Percentiles rank a stretch among this genome's conserved stretches.
Evolutionary conservation across 2,888 invertebrate species (phyloP).

Genomic region (Caenorhabditis angaria): DNA sequence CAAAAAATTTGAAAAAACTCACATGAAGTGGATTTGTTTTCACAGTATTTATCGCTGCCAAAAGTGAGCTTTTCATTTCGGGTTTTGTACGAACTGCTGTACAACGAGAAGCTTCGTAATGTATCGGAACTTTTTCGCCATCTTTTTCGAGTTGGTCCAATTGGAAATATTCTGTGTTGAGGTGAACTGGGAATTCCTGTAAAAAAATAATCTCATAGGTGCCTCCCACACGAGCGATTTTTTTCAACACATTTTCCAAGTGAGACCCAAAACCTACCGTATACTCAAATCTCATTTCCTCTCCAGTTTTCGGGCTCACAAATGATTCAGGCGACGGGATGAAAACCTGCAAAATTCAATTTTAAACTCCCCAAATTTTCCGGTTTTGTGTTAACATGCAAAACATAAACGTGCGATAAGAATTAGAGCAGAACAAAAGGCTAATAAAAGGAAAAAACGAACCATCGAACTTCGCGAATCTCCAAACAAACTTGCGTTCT

Average conservation of each 20-base stretch:
- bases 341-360: constrained; percentile 78
- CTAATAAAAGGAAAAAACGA: constrained; percentile 18
- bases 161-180: constrained; percentile 63
- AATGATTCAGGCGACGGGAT: constrained; percentile 89
- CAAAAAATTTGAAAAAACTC: background rate
- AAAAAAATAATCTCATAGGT: constrained; percentile 5
- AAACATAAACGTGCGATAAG: constrained; percentile 5
- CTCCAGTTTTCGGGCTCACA: constrained; percentile 44
- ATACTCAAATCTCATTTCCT: constrained; percentile 55
- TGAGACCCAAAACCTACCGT: constrained; percentile 12
- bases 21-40: constrained; percentile 52
- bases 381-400: background rate
- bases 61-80: constrained; percentile 61
- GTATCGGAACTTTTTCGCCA: constrained; percentile 49
- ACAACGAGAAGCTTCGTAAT: constrained; percentile 53
- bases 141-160: constrained; percentile 55
- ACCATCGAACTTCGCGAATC: constrained; percentile 27
- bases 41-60: constrained; percentile 56
- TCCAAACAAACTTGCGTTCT: constrained; percentile 12
- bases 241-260: background rate
- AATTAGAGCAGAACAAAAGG: background rate
- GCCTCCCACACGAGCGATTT: too few relatives aligned
- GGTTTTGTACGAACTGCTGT: constrained; percentile 65
- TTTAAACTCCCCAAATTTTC: background rate
- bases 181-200: constrained; percentile 60